phyloP scores from a whole-genome alignment of 2,113 vertebrate genomes.

The Leucosticte australis region DNA sequence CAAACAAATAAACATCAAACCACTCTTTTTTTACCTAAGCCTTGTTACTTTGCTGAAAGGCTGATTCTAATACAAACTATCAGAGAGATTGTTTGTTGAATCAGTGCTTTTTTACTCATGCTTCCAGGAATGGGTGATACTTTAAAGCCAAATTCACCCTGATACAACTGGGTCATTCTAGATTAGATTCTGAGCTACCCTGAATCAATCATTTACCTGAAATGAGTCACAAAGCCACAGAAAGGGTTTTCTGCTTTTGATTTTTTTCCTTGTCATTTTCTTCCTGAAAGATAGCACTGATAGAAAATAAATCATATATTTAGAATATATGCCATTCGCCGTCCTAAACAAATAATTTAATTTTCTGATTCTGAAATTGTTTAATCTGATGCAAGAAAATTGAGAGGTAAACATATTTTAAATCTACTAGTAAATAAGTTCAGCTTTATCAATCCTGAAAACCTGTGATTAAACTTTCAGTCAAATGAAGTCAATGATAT shows the following conservation, averaged over 20 bases:
- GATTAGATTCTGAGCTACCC: conserved; percentile 6
- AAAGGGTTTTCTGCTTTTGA: background rate
- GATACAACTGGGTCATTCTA: background rate
- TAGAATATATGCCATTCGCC: background rate
- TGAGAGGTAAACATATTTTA: background rate
- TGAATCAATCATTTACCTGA: conserved; percentile 30
- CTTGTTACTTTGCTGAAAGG: conserved; percentile 33
- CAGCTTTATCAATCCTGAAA: background rate
- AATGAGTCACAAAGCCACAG: background rate
- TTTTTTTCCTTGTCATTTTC: background rate
- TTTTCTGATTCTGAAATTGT: background rate
- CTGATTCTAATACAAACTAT: conserved; percentile 10
- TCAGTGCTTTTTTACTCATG: background rate
- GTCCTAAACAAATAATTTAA: background rate
- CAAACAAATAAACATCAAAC: background rate
- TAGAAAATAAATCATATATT: background rate
- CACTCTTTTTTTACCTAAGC: background rate
- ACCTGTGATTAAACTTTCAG: background rate
- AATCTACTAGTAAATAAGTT: background rate
- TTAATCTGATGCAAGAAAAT: background rate
- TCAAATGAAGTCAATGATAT: background rate
- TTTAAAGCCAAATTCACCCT: background rate
- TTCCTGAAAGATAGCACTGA: background rate
- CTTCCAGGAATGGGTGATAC: background rate
- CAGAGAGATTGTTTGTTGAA: background rate